phyloP scores from a whole-genome alignment of 2,888 invertebrate species.

The Diaprepes abbreviatus region DNA sequence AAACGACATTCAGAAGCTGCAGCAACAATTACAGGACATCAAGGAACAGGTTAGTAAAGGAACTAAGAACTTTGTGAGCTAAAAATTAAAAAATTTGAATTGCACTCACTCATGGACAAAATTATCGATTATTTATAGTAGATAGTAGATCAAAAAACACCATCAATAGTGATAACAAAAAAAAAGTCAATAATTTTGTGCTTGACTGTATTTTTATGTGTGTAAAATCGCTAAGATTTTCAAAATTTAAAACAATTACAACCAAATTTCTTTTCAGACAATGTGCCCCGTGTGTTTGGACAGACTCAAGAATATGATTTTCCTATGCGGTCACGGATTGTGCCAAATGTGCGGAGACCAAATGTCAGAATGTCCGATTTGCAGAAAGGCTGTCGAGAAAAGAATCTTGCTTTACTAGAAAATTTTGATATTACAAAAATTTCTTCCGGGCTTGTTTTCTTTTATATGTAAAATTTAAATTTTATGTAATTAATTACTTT shows the following conservation, averaged over 20 bases:
- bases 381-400: conserved; percentile 96
- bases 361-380: conserved; percentile 97
- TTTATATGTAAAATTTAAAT: neutral
- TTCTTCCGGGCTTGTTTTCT: neutral
- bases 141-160: too few relatives aligned
- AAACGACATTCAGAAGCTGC: conserved; percentile 89
- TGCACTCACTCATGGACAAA: too few relatives aligned
- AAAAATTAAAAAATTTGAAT: too few relatives aligned
- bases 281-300: conserved; percentile 99
- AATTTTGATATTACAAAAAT: neutral
- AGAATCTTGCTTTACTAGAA: conserved; percentile 88
- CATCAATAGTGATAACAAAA: too few relatives aligned
- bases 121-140: too few relatives aligned
- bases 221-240: too few relatives aligned
- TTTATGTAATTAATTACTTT: too few relatives aligned
- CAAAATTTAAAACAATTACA: too few relatives aligned
- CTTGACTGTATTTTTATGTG: too few relatives aligned
- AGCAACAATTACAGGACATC: conserved; percentile 96
- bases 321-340: conserved; percentile 97
- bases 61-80: too few relatives aligned
- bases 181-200: too few relatives aligned
- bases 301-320: conserved; percentile 98
- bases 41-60: conserved; percentile 93
- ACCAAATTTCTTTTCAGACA: conserved; percentile 90
- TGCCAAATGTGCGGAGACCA: conserved; percentile 99